Evolutionary conservation across 2,888 invertebrate genomes (phyloP).

Genomic region (Hesperia comma): DNA sequence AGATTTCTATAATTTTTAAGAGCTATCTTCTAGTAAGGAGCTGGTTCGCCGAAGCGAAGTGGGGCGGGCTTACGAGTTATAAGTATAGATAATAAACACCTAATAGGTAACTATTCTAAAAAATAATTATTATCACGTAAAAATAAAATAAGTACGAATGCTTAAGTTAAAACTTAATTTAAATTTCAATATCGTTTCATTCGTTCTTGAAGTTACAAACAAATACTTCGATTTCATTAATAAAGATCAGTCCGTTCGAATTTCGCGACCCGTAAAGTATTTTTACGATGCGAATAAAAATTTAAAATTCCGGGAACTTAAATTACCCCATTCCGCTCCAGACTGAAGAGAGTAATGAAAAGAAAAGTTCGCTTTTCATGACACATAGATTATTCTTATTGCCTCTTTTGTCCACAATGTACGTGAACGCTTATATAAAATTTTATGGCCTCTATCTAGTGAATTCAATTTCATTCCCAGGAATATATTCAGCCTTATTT

Average conservation of each 20-base stretch:
- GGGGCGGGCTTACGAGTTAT: too few species aligned
- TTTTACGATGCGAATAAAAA: slow-evolving; percentile 46
- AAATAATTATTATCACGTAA: not conserved
- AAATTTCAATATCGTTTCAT: not conserved
- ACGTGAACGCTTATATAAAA: slow-evolving; percentile 71
- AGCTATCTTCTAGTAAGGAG: too few species aligned
- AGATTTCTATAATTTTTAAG: too few species aligned
- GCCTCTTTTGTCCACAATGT: slow-evolving; percentile 72
- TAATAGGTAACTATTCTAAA: too few species aligned
- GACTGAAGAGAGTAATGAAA: slow-evolving; percentile 65
- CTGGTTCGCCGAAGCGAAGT: too few species aligned
- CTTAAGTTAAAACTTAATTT: not conserved
- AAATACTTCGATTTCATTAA: slow-evolving; percentile 21
- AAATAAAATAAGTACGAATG: not conserved
- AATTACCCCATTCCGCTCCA: slow-evolving; percentile 59
- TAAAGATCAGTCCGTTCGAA: slow-evolving; percentile 19
- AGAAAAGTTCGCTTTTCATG: slow-evolving; percentile 69
- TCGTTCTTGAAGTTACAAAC: slow-evolving; percentile 9
- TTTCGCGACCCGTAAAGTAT: slow-evolving; percentile 37
- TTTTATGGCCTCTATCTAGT: slow-evolving; percentile 64
- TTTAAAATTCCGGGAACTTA: slow-evolving; percentile 50
- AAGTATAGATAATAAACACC: too few species aligned
- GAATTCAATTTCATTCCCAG: slow-evolving; percentile 59
- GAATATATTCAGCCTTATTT: slow-evolving; percentile 38
- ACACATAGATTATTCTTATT: slow-evolving; percentile 72